These are phyloP conservation scores for Corythornis madagascariensis DNA, from an alignment of 2,113 vertebrate species.

Conservation along the genomic window DNA sequence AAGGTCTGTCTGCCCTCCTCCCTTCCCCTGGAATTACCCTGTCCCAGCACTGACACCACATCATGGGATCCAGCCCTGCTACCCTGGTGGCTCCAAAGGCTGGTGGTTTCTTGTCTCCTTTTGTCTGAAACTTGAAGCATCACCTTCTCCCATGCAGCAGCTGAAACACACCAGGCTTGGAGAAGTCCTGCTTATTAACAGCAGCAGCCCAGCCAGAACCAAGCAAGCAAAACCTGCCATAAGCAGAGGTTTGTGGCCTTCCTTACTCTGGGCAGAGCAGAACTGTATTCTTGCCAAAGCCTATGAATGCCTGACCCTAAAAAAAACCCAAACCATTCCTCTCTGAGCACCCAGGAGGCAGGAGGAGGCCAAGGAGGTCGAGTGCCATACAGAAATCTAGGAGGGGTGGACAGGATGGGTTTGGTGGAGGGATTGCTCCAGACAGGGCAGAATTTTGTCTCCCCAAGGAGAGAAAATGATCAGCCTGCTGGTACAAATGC, in stretches of 20 bases:
- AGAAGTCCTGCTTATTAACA: fast-evolving
- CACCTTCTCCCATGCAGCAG: background rate
- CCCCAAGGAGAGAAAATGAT: background rate
- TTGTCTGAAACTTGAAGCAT: background rate
- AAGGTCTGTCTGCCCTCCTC: background rate
- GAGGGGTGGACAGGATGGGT: background rate
- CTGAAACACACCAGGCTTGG: background rate
- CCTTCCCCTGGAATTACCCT: background rate
- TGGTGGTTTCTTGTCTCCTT: background rate
- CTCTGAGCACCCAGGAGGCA: background rate
- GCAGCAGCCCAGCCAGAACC: background rate
- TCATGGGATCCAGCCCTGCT: background rate
- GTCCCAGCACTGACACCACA: background rate
- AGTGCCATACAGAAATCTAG: background rate
- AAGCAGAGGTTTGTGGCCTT: background rate
- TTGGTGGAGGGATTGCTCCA: background rate
- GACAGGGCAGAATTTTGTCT: background rate
- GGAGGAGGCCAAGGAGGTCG: background rate
- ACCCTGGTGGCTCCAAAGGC: background rate
- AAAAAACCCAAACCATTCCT: background rate
- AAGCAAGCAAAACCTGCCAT: background rate
- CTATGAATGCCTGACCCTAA: background rate
- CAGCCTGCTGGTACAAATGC: background rate
- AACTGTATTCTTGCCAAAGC: background rate
- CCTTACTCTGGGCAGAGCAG: background rate